Conservation (phyloP, 2,113 vertebrate genomes). For the Carlito syrichta region DNA sequence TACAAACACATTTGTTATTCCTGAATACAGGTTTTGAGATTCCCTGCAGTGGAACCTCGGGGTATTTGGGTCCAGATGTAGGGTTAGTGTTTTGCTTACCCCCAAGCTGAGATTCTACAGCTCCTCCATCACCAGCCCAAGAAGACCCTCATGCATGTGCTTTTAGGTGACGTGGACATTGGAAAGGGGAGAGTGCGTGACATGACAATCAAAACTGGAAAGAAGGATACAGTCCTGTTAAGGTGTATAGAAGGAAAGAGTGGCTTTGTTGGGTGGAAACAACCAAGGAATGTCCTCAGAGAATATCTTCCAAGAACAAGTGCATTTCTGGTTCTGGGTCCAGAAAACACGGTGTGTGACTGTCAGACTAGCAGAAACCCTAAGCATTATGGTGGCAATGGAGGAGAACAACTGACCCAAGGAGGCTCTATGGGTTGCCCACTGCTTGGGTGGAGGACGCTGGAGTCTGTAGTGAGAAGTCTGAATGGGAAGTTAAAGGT, state of each 20-base stretch:
- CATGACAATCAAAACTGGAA: neutral
- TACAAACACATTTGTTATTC: too few species aligned
- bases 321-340: neutral
- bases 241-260: neutral
- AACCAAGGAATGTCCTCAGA: neutral
- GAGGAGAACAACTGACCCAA: too few species aligned
- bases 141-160: neutral
- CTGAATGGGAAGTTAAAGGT: neutral
- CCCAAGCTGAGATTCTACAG: neutral
- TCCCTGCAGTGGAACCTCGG: neutral
- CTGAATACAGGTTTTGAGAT: neutral
- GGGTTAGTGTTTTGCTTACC: neutral
- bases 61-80: neutral
- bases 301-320: neutral
- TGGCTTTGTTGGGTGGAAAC: neutral
- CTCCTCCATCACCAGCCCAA: neutral
- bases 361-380: neutral
- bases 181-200: neutral
- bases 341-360: neutral
- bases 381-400: accelerated
- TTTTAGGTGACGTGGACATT: neutral
- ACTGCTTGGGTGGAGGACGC: neutral
- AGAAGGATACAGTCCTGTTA: neutral
- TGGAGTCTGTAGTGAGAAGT: neutral
- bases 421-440: accelerated